Conservation (phyloP, 2,113 vertebrate genomes). For the Chroicocephalus ridibundus region DNA sequence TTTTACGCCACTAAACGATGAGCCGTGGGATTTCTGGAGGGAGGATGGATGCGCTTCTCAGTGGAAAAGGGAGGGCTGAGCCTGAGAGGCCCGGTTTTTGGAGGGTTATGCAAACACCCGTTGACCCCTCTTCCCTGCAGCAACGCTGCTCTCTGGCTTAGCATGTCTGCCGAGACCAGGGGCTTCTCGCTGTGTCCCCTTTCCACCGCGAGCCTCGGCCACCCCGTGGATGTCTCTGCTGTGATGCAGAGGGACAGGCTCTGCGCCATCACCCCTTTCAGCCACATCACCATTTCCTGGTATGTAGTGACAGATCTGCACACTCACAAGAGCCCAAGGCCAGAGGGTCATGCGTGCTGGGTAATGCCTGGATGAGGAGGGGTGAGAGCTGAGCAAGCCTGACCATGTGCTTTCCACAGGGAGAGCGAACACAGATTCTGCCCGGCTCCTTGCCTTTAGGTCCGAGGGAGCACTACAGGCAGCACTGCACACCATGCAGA, state of each 20-base stretch:
- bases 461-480: neutral
- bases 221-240: neutral
- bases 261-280: neutral
- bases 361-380: neutral
- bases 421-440: neutral
- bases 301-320: neutral
- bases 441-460: neutral
- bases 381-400: neutral
- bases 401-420: rapidly evolving
- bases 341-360: neutral
- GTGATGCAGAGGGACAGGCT: rapidly evolving
- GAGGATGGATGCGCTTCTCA: neutral
- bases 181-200: neutral
- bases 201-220: rapidly evolving
- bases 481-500: neutral
- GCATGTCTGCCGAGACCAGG: neutral
- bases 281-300: neutral
- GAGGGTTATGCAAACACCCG: neutral
- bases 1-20: rapidly evolving
- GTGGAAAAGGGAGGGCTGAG: neutral
- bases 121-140: neutral
- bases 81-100: neutral
- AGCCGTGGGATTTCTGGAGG: neutral
- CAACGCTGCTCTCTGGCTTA: neutral
- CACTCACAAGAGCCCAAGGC: neutral